These are phyloP conservation scores for Liopterus haemorrhoidalis DNA, from an alignment of 2,888 invertebrate genomes.

Conservation along the genomic window DNA sequence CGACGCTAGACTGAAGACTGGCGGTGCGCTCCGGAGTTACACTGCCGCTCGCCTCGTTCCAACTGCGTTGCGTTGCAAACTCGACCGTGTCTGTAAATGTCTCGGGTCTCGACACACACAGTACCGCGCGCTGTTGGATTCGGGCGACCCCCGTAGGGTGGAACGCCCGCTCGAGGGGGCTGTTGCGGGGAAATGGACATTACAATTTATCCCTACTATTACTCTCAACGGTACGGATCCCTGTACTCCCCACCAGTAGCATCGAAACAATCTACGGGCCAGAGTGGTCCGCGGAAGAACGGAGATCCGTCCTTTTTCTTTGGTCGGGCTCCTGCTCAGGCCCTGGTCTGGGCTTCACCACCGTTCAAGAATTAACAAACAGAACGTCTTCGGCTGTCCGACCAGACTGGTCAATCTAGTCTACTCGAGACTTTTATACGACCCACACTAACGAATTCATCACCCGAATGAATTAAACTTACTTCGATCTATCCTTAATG, in stretches of 20 bases:
- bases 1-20: slow-evolving; percentile 15
- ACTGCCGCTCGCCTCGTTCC: not conserved
- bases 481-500: slow-evolving; percentile 16
- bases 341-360: too few relatives aligned
- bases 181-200: slow-evolving; percentile 24
- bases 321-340: too few relatives aligned
- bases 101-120: slow-evolving; percentile 4
- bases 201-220: slow-evolving; percentile 25
- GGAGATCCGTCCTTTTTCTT: too few relatives aligned
- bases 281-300: too few relatives aligned
- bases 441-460: slow-evolving; percentile 13
- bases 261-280: too few relatives aligned
- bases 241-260: slow-evolving; percentile 17
- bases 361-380: too few relatives aligned
- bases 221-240: slow-evolving; percentile 15
- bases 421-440: too few relatives aligned
- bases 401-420: slow-evolving; percentile 4
- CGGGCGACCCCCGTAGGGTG: slow-evolving; percentile 13
- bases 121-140: not conserved
- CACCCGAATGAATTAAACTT: slow-evolving; percentile 10
- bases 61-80: slow-evolving; percentile 1
- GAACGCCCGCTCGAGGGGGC: slow-evolving; percentile 13
- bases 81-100: slow-evolving; percentile 3
- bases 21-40: not conserved
- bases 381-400: too few relatives aligned